A percentile compares a stretch with the other conserved stretches of the same genome.
These are phyloP conservation scores for Agapostemon virescens DNA, from an alignment of 2,888 invertebrate species.

Conservation along the genomic window DNA sequence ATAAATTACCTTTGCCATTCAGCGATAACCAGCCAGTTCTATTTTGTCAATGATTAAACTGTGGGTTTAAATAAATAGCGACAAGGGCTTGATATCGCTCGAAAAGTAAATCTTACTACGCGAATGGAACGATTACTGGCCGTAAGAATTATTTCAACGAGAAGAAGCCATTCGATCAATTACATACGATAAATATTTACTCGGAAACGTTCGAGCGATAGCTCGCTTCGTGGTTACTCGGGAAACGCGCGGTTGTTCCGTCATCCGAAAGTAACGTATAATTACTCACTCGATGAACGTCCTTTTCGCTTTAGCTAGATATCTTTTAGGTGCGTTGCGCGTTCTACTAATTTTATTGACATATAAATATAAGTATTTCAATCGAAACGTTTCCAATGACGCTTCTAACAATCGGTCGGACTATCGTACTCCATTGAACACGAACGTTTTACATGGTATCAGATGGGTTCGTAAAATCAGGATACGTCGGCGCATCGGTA, in stretches of 20 bases:
- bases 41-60: constrained; percentile 22
- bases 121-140: neutral
- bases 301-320: constrained; percentile 23
- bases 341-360: constrained; percentile 45
- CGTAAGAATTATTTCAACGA: neutral
- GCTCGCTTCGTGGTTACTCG: constrained; percentile 59
- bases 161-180: neutral
- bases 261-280: neutral
- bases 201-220: constrained; percentile 17
- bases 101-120: neutral
- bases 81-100: constrained; percentile 14
- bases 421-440: constrained; percentile 60
- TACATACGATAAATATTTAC: constrained; percentile 23
- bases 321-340: constrained; percentile 30
- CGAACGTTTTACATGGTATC: constrained; percentile 40
- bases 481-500: constrained; percentile 2
- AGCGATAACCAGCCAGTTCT: neutral
- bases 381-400: constrained; percentile 60
- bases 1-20: neutral
- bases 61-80: neutral
- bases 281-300: constrained; percentile 54
- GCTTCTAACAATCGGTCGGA: constrained; percentile 61
- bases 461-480: constrained; percentile 31
- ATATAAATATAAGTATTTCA: constrained; percentile 59
- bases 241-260: constrained; percentile 44